These are phyloP conservation scores for Schizothorax lantsangensis DNA, from an alignment of 2,797 vertebrate species.

Conservation along the genomic window DNA sequence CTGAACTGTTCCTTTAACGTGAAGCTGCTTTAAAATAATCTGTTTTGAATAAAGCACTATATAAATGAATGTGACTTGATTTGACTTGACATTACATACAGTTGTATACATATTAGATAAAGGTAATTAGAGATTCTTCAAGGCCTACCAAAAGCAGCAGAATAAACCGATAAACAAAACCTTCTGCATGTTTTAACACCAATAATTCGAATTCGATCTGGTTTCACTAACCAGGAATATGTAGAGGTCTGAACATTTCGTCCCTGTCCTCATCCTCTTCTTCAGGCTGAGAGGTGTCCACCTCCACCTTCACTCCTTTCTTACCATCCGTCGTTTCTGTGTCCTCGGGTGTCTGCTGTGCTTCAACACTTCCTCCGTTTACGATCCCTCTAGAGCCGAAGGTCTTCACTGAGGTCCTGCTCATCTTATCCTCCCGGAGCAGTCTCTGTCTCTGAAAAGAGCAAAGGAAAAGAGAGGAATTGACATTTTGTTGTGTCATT, in stretches of 20 bases:
- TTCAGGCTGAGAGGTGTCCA: constrained; percentile 63
- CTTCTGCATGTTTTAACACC: not conserved
- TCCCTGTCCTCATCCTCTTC: constrained; percentile 73
- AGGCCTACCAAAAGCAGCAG: not conserved
- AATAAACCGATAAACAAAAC: not conserved
- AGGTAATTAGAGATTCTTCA: not conserved
- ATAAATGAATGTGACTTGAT: not conserved
- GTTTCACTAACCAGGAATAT: constrained; percentile 73
- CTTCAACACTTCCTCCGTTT: constrained; percentile 75
- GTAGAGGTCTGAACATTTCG: constrained; percentile 74
- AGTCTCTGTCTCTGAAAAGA: constrained; percentile 77
- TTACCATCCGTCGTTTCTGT: constrained; percentile 60
- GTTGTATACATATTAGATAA: not conserved
- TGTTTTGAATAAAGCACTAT: not conserved
- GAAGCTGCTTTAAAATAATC: not conserved
- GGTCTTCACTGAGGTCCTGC: constrained; percentile 73
- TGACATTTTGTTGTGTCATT: not conserved
- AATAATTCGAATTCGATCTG: not conserved
- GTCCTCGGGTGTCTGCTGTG: constrained; percentile 56
- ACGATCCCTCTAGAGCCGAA: constrained; percentile 72
- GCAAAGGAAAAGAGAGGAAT: not conserved
- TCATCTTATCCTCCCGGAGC: constrained; percentile 66
- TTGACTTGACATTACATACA: not conserved
- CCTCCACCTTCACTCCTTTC: constrained; percentile 63
- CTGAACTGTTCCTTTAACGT: not conserved